phyloP scores from a whole-genome alignment of 2,113 vertebrate species.

The Monarcha castaneiventris region DNA sequence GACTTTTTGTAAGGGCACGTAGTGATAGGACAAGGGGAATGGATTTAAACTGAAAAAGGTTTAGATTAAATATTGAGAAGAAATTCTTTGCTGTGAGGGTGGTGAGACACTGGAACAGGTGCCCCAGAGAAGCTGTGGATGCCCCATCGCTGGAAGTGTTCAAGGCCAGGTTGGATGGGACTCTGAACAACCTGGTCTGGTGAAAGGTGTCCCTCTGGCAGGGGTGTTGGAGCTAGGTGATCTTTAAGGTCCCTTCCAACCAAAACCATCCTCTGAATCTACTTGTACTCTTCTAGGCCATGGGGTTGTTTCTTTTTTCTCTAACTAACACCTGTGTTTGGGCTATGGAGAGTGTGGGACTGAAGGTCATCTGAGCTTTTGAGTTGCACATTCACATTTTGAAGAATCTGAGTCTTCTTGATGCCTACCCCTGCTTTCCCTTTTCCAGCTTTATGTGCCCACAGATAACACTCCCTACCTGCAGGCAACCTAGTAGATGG shows the following conservation, averaged over 20 bases:
- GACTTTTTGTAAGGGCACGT: background rate
- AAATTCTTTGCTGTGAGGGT: background rate
- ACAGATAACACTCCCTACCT: background rate
- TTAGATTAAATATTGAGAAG: background rate
- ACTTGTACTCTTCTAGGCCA: background rate
- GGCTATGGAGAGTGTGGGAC: background rate
- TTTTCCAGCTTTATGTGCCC: background rate
- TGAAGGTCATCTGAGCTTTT: background rate
- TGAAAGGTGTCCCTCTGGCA: background rate
- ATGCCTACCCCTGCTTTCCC: background rate
- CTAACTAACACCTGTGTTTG: background rate
- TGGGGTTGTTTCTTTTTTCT: background rate
- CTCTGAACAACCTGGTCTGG: background rate
- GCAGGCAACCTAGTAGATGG: background rate
- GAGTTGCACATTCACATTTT: background rate
- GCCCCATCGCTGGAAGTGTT: background rate
- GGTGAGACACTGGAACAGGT: background rate
- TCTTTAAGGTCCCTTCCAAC: background rate
- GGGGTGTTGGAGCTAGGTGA: background rate
- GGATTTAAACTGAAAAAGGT: background rate
- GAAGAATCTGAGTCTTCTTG: background rate
- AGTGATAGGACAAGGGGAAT: background rate
- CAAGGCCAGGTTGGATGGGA: background rate
- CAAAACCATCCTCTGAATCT: background rate
- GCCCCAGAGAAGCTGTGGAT: background rate